Evolutionary conservation across 1,140 invertebrate species (phyloP), one percentile per base, ranked within the genome.

Genomic region (Psix sp.): DNA sequence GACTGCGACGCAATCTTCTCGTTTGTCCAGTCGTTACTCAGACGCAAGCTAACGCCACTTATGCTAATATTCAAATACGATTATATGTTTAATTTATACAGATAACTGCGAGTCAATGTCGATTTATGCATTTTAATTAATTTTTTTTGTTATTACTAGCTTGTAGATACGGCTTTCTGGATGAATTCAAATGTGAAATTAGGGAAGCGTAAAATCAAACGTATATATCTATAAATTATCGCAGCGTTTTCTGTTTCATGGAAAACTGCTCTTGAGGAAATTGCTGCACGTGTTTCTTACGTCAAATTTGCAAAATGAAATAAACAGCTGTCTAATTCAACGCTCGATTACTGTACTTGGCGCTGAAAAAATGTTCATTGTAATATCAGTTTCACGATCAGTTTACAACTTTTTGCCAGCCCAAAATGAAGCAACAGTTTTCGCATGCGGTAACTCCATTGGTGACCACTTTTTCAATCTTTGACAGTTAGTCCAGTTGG

Each of bases 71-170:
- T 26, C 39, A 10, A 20, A 59, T 43, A 14, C 63, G 52, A 68
- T 59, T 68, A n/a, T 35, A 46, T n/a, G n/a, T 60, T 68, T 60
- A 56, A 68, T 59, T 68, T 60, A 60, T 68, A 60, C 48, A 46
- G 65, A 68, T 60, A 60, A 68, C 54, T 54, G 17, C 65, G 48
- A 60, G 59, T 68, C 54, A 68, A 68, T 68, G 52, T 43, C 48
- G 51, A 67, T 67, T 67, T 42, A 49, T 51, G 52, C 65, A 68
- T 68, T 68, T 59, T 68, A 59, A 68, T 68, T 45, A 38, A 51
- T n/a, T 33, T 24, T 46, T 49, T 59, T 68, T 68, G 29, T 59
- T 59, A 59, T 49, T 56, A 56, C 54, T 59, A 59, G 59, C 59
- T 68, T 68, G 38, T 31, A 45, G 20, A 13, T 0, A 35, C 31